Percentiles rank a stretch among this genome's conserved stretches.
Evolutionary conservation across 2,113 vertebrate genomes (phyloP).

Genomic region (Clupea harengus): DNA sequence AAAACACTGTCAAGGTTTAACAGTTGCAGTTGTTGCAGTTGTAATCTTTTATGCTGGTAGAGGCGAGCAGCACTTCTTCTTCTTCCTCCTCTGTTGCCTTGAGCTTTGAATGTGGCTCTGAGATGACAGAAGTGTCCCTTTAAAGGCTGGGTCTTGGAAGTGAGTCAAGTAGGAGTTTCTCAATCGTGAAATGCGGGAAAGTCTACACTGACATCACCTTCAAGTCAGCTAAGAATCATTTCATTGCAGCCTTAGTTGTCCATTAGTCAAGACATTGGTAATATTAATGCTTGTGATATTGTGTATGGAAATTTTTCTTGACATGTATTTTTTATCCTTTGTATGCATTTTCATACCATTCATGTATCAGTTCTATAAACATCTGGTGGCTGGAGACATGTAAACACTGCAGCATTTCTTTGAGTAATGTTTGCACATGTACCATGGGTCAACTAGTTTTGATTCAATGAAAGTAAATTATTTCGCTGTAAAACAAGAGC

Average conservation of each 20-base stretch:
- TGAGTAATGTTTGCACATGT: too few species aligned
- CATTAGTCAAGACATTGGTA: neutral
- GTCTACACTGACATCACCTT: neutral
- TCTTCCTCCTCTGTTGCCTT: neutral
- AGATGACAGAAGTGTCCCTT: neutral
- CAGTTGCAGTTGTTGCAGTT: neutral
- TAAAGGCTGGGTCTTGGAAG: neutral
- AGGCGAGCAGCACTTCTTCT: neutral
- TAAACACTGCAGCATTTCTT: too few species aligned
- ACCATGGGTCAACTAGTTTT: too few species aligned
- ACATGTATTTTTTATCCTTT: neutral
- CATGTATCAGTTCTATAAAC: neutral
- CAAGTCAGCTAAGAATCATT: neutral
- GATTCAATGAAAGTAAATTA: too few species aligned
- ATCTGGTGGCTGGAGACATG: neutral
- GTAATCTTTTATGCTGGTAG: neutral
- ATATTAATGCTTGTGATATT: neutral
- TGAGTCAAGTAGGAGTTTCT: neutral
- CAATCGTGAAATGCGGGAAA: neutral
- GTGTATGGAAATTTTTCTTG: neutral
- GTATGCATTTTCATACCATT: neutral
- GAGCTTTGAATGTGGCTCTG: neutral
- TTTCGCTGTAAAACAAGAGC: too few species aligned
- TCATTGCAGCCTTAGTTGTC: neutral
- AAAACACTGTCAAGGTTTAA: neutral